These are phyloP conservation scores for Acanthis flammea DNA, from an alignment of 2,797 vertebrate genomes.

Conservation along the genomic window DNA sequence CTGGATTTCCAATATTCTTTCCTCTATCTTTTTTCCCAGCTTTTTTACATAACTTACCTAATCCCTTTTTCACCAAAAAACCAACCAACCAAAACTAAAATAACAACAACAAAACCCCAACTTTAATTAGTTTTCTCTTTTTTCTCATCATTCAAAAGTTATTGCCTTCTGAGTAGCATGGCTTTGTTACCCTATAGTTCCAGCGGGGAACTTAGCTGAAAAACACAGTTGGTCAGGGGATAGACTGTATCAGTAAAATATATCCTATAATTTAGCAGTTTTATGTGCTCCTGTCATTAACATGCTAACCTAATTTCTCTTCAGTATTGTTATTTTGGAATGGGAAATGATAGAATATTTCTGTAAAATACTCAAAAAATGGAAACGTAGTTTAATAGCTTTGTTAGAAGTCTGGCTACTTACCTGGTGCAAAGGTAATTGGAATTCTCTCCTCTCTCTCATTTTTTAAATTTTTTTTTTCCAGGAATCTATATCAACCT, in stretches of 20 bases:
- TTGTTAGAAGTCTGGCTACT: not conserved
- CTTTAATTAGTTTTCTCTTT: not conserved
- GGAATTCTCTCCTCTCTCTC: not conserved
- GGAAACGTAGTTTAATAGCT: not conserved
- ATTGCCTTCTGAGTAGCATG: not conserved
- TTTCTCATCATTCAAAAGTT: not conserved
- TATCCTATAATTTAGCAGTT: not conserved
- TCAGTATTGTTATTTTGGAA: not conserved
- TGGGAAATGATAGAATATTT: not conserved
- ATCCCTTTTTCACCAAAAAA: no score
- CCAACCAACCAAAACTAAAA: no score
- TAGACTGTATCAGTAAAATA: not conserved
- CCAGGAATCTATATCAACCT: conserved; percentile 96
- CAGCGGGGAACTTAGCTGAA: not conserved
- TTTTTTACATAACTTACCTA: no score
- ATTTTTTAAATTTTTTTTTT: not conserved
- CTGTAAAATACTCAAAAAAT: not conserved
- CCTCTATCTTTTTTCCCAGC: no score
- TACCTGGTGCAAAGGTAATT: not conserved
- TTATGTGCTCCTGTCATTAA: not conserved
- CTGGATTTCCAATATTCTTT: no score
- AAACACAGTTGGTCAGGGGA: not conserved
- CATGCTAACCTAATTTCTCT: not conserved
- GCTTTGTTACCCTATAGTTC: not conserved
- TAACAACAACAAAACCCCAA: no score